phyloP scores from a whole-genome alignment of 2,797 vertebrate genomes.

The Scleropages formosus region DNA sequence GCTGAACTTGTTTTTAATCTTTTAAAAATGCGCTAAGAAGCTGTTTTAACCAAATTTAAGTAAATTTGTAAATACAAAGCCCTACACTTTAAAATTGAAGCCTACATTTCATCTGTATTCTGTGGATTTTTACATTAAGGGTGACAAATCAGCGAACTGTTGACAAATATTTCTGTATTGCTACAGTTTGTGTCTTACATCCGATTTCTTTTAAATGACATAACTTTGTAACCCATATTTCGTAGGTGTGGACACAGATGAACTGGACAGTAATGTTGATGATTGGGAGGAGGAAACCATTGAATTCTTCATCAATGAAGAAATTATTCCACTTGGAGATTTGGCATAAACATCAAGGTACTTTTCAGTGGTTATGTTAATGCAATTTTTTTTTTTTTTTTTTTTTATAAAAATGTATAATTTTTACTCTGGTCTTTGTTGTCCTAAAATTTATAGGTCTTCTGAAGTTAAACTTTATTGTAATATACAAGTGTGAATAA shows the following conservation, averaged over 20 bases:
- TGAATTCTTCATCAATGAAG: constrained; percentile 99
- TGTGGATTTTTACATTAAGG: neutral
- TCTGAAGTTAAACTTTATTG: too few relatives aligned
- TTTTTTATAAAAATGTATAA: neutral
- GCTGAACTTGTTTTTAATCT: too few relatives aligned
- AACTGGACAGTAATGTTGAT: constrained; percentile 94
- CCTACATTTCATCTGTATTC: neutral
- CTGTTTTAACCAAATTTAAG: too few relatives aligned
- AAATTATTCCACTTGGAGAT: constrained; percentile 91
- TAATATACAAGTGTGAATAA: too few relatives aligned
- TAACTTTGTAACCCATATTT: constrained; percentile 16
- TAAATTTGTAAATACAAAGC: too few relatives aligned
- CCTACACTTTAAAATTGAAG: neutral
- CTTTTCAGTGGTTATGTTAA: constrained; percentile 14
- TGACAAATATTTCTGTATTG: too few relatives aligned
- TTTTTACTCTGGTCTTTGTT: neutral
- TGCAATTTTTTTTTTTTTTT: too few relatives aligned
- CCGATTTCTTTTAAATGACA: too few relatives aligned
- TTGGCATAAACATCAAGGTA: constrained; percentile 87
- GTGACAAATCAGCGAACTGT: too few relatives aligned
- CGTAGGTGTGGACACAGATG: constrained; percentile 89
- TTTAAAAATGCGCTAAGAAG: too few relatives aligned
- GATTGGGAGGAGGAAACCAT: constrained; percentile 99
- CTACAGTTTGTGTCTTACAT: too few relatives aligned
- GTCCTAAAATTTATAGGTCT: neutral